A percentile compares a stretch with the other conserved stretches of the same genome.
Conservation (phyloP, 2,797 vertebrate genomes). For the Gouania willdenowi region DNA sequence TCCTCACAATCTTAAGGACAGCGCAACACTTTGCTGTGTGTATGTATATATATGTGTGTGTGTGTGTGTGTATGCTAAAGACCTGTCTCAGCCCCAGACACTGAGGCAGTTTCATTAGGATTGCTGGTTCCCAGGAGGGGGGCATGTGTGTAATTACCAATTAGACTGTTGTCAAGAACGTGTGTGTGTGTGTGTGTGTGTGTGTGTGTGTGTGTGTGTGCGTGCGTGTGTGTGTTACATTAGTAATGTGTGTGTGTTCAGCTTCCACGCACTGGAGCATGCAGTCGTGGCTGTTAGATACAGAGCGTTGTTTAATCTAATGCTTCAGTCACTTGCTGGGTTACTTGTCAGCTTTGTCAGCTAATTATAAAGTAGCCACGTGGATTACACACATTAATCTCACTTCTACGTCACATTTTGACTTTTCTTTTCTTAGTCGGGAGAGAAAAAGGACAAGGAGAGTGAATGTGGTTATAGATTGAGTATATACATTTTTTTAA, state of each 20-base stretch:
- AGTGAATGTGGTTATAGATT: too few species aligned
- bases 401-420: too few species aligned
- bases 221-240: not conserved
- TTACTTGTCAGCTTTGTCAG: constrained; percentile 81
- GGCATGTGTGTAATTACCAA: constrained; percentile 67
- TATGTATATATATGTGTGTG: constrained; percentile 8
- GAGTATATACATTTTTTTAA: too few species aligned
- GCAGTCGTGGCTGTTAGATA: constrained; percentile 65
- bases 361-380: constrained; percentile 77
- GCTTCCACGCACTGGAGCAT: constrained; percentile 71
- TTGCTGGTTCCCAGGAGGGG: constrained; percentile 47
- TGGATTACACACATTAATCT: constrained; percentile 18
- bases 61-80: constrained; percentile 28
- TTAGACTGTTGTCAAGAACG: constrained; percentile 63
- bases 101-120: constrained; percentile 61
- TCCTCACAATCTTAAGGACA: constrained; percentile 5
- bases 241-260: constrained; percentile 60
- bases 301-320: constrained; percentile 71
- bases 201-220: not conserved
- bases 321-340: constrained; percentile 60
- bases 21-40: not conserved
- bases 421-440: not conserved
- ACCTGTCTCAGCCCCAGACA: constrained; percentile 44
- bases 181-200: constrained; percentile 4
- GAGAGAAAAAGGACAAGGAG: too few species aligned